Evolutionary conservation across 2,113 vertebrate species (phyloP), one percentile per base, ranked within the genome.

Genomic region (Grantiella picta): DNA sequence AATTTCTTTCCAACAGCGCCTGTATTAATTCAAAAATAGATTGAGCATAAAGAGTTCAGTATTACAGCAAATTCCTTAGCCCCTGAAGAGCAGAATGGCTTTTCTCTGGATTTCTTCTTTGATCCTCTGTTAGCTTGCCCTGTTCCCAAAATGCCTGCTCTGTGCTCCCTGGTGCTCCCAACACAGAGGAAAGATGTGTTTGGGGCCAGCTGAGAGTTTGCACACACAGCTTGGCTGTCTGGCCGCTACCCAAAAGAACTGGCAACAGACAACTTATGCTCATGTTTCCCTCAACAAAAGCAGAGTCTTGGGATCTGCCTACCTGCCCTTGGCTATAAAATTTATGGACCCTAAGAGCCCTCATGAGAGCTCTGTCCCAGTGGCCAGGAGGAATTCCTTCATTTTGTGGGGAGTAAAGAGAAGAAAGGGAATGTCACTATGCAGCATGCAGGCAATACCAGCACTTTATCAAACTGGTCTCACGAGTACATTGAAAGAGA

Each of bases 391-490:
- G 18, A 85, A 64, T 20, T 71, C 23, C 5, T 70, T 27, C 12
- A 13, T 59, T 70, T 33, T 47, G 1, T 21, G 29, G 5, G 23
- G 18, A 68, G 21, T 2, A 1, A 73, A 79, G 11, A 56, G 24
- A 52, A 72, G 49, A 52, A 90, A 60, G 40, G 28, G 19, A 90
- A 68, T 25, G 53, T 25, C 36, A n/a, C 3, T 15, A n/a, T n/a
- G 56, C 56, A 87, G 50, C 0, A 0, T 27, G 38, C 23, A 31
- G 35, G 36, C 38, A 73, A 21, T 28, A 6, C 12, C 9, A 36
- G 8, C 1, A 0, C 24, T 5, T n/a, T 31, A 38, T 31, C 10
- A 12, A 31, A 36, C 7, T 31, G 24, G 17, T 86, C 35, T 70
- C 56, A 77, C 12, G 77, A 76, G 24, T 47, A 29, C 11, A 9